phyloP scores from a whole-genome alignment of 2,797 vertebrate species.

The Falco naumanni region DNA sequence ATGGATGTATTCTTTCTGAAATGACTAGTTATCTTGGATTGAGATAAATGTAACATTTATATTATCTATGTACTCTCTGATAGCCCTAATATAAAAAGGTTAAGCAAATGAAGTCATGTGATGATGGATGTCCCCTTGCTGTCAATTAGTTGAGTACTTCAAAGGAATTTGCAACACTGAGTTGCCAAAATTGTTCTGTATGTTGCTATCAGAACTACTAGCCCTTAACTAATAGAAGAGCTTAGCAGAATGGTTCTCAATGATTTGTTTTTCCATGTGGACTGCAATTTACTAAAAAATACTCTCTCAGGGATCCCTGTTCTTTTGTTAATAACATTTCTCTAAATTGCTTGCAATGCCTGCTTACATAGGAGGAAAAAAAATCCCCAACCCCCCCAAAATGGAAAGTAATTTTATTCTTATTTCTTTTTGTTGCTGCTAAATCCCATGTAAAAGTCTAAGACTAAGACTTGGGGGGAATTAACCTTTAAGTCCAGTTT shows the following conservation, averaged over 20 bases:
- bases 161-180: background rate
- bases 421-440: background rate
- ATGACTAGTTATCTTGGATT: background rate
- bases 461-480: background rate
- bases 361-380: constrained; percentile 6
- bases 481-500: background rate
- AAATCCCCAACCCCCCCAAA: background rate
- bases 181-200: background rate
- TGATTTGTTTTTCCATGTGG: background rate
- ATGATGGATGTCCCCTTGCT: background rate
- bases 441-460: background rate
- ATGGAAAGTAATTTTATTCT: background rate
- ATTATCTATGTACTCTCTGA: background rate
- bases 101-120: background rate
- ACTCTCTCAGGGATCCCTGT: background rate
- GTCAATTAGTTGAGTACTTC: background rate
- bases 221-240: constrained; percentile 36
- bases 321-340: constrained; percentile 31
- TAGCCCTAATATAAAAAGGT: background rate
- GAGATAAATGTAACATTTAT: background rate
- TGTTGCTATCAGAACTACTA: constrained; percentile 4
- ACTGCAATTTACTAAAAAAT: constrained; percentile 26
- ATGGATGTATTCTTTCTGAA: background rate
- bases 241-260: constrained; percentile 15
- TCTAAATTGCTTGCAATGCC: constrained; percentile 22